phyloP scores from a whole-genome alignment of 2,888 invertebrate species.

The Trilocha varians region DNA sequence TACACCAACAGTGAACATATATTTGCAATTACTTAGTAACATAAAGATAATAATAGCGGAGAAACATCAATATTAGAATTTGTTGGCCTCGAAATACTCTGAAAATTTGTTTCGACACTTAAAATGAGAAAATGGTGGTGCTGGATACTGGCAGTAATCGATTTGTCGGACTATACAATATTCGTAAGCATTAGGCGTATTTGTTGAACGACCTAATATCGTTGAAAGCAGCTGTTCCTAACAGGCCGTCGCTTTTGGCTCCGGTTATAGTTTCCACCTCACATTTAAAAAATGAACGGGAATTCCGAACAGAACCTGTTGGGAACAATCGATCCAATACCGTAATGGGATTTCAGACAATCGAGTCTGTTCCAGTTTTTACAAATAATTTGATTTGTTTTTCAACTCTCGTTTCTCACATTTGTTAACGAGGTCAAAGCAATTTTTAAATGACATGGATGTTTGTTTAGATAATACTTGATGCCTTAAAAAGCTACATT shows the following conservation, averaged over 20 bases:
- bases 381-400: neutral
- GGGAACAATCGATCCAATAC: neutral
- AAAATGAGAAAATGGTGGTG: too few relatives aligned
- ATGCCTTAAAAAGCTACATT: too few relatives aligned
- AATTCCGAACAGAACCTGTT: neutral
- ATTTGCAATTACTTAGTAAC: too few relatives aligned
- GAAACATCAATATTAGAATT: too few relatives aligned
- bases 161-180: slow-evolving; percentile 35
- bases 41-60: too few relatives aligned
- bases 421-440: neutral
- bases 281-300: slow-evolving; percentile 5
- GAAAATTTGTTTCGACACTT: too few relatives aligned
- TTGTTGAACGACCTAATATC: slow-evolving; percentile 36
- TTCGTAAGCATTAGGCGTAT: slow-evolving; percentile 48
- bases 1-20: too few relatives aligned
- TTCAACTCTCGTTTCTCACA: neutral
- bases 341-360: neutral
- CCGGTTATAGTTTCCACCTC: slow-evolving; percentile 3
- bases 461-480: too few relatives aligned
- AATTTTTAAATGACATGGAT: neutral
- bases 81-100: too few relatives aligned
- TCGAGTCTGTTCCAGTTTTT: neutral
- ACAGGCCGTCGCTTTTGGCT: slow-evolving; percentile 29
- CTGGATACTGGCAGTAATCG: slow-evolving; percentile 37
- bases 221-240: slow-evolving; percentile 40